phyloP scores from a whole-genome alignment of 2,888 invertebrate species.

The Schrankia costaestrigalis region DNA sequence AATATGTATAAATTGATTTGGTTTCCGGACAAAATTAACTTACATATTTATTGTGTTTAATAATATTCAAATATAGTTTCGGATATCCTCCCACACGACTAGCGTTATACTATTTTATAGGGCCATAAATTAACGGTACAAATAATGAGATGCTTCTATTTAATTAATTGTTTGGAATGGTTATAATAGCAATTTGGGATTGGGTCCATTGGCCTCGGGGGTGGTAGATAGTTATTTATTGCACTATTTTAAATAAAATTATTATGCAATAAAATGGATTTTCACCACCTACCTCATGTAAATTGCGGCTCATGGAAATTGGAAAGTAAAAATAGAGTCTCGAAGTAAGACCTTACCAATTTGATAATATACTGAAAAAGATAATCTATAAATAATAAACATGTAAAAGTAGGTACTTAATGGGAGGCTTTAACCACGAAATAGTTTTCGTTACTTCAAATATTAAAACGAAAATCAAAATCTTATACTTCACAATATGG shows the following conservation, averaged over 20 bases:
- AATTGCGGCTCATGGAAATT: too few relatives aligned
- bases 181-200: neutral
- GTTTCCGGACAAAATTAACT: slow-evolving; percentile 16
- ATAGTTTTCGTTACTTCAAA: too few relatives aligned
- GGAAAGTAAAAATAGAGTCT: too few relatives aligned
- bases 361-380: neutral
- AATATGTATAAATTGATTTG: slow-evolving; percentile 10
- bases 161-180: slow-evolving; percentile 1
- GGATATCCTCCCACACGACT: slow-evolving; percentile 16
- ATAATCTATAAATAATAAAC: neutral
- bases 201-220: too few relatives aligned
- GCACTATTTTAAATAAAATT: too few relatives aligned
- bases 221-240: too few relatives aligned
- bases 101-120: slow-evolving; percentile 12
- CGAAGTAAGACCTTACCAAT: neutral
- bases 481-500: too few relatives aligned
- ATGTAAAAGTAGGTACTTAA: too few relatives aligned
- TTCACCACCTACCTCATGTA: too few relatives aligned
- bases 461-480: too few relatives aligned
- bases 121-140: slow-evolving; percentile 9
- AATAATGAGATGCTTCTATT: slow-evolving; percentile 4
- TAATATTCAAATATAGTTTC: slow-evolving; percentile 12
- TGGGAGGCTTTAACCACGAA: too few relatives aligned
- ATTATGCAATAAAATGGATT: too few relatives aligned
- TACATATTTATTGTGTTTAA: slow-evolving; percentile 19